Base-by-base conservation (phyloP, 2,888 invertebrate genomes). In the Limnephilus lunatus region DNA sequence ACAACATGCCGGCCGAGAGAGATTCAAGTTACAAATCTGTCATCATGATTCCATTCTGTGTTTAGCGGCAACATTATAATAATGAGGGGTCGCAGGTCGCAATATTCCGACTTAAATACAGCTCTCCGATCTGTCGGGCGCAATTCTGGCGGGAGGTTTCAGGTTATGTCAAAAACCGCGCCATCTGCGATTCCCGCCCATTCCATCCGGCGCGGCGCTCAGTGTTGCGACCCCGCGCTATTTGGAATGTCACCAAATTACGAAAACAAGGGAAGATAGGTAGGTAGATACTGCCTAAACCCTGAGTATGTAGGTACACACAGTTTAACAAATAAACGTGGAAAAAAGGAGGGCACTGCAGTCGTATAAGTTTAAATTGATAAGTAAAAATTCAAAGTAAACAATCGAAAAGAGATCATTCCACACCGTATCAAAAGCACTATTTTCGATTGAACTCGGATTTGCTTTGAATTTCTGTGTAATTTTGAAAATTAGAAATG, bases 181-280 rank as follows among this genome's bases (percentile, higher is more conserved):
- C 90, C 93, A 93, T 93, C 92, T 93, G 93, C 89, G 89, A 90
- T 90, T 92, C 92, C 89, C 93, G 93, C 93, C 93, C 86, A 25
- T 90, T 39, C 91, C 93, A 91, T 92, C 92, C 87, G 91, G 81
- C 48, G 92, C 87, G 91, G 81, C 48, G 92, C 68, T 82, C 88
- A 89, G 92, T 92, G 91, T 89, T 89, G 92, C 92, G 91, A 92
- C 92, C 91, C 92, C 53, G 86, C 48, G 90, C 92, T 25, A 91
- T 91, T 90, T 85, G 19, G 82, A 91, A 90, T 89, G 80, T 91
- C 90, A 68, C 92, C 87, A 91, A 93, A 93, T 92, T 92, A 93
- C 87, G 85, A 92, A 92, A 91, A 93, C 91, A 91, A 68, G 68
- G 68, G 68, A 25, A 80, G 44, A 83, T 88, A 86, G 91, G 88